Evolutionary conservation across 2,113 vertebrate genomes (phyloP).

Genomic region (Hypocryptadius cinnamomeus): DNA sequence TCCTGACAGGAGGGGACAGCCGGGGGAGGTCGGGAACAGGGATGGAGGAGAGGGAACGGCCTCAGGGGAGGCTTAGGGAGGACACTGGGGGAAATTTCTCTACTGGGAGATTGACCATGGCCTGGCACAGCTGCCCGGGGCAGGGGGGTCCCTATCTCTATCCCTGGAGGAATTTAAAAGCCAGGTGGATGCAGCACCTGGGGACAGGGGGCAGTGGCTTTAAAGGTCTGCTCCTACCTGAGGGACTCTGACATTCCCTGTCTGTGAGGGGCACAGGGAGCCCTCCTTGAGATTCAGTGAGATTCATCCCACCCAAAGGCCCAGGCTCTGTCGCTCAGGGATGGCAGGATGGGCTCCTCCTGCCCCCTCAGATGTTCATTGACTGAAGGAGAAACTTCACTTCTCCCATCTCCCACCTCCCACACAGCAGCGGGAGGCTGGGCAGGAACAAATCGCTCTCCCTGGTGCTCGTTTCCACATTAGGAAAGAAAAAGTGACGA

Average conservation of each 20-base stretch:
- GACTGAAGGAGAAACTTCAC: neutral
- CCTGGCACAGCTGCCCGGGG: neutral
- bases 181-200: rapidly evolving
- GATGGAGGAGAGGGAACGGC: rapidly evolving
- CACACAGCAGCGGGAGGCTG: neutral
- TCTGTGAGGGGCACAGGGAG: neutral
- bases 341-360: neutral
- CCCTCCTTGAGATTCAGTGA: neutral
- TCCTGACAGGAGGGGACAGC: neutral
- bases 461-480: neutral
- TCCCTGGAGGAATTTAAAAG: neutral
- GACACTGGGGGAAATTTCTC: neutral
- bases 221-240: neutral
- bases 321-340: neutral
- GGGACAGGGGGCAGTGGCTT: neutral
- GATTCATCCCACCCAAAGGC: neutral
- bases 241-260: rapidly evolving
- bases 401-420: neutral
- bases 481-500: neutral
- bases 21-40: rapidly evolving
- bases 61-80: neutral
- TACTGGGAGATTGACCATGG: rapidly evolving
- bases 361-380: neutral
- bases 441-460: neutral
- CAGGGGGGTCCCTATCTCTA: neutral